phyloP scores from a whole-genome alignment of 2,797 vertebrate species.

The Anguilla megastoma region DNA sequence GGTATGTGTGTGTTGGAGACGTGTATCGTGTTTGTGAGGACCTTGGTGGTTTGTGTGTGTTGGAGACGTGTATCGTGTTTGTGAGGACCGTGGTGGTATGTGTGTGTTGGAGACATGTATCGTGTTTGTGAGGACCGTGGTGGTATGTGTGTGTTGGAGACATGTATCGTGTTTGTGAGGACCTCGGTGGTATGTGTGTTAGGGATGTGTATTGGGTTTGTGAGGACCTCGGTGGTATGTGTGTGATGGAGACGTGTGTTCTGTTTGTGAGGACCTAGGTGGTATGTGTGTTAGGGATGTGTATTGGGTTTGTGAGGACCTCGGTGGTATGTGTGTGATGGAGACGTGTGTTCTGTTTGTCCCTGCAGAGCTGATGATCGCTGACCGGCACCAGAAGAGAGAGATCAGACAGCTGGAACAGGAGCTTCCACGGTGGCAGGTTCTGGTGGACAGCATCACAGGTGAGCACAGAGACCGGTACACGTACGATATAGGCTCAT shows the following conservation, averaged over 20 bases:
- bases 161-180: not conserved
- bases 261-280: not conserved
- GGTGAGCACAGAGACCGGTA: constrained; percentile 63
- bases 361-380: constrained; percentile 85
- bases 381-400: constrained; percentile 90
- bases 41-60: not conserved
- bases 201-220: not conserved
- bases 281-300: not conserved
- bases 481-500: not conserved
- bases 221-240: not conserved
- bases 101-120: not conserved
- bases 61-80: not conserved
- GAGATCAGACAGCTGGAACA: constrained; percentile 94
- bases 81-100: not conserved
- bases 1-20: not conserved
- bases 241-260: not conserved
- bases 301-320: not conserved
- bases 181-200: not conserved
- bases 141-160: not conserved
- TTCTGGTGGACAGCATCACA: constrained; percentile 93
- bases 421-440: constrained; percentile 94
- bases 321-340: not conserved
- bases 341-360: not conserved
- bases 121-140: not conserved
- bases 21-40: not conserved